Evolutionary conservation across 2,888 invertebrate genomes (phyloP).

Genomic region (Ceriagrion tenellum): DNA sequence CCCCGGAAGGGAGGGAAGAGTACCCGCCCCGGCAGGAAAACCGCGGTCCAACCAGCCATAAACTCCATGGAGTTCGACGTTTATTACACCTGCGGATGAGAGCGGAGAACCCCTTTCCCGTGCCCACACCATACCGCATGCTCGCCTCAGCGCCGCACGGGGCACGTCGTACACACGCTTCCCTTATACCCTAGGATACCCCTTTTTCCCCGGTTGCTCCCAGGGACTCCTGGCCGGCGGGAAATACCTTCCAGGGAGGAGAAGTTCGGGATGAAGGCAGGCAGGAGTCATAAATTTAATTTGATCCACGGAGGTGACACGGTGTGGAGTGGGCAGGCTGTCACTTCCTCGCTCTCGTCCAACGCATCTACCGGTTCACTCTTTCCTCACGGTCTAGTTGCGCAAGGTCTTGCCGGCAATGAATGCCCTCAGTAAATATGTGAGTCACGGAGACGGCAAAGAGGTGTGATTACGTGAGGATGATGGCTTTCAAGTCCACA

Average conservation of each 20-base stretch:
- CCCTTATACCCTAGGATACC: not conserved
- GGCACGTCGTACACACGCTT: not conserved
- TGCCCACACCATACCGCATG: not conserved
- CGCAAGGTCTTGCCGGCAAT: not conserved
- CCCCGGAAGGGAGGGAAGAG: not conserved
- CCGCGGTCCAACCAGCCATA: slow-evolving; percentile 22
- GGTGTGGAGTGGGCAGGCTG: not conserved
- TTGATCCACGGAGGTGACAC: not conserved
- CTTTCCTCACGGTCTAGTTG: not conserved
- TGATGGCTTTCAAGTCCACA: no score
- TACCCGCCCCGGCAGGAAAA: not conserved
- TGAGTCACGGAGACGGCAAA: no score
- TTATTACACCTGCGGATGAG: slow-evolving; percentile 47
- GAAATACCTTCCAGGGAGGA: not conserved
- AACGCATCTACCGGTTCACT: not conserved
- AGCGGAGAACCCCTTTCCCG: not conserved
- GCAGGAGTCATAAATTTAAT: slow-evolving; percentile 22
- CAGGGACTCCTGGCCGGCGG: not conserved
- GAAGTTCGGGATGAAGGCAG: not conserved
- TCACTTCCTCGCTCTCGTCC: not conserved
- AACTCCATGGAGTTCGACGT: slow-evolving; percentile 47
- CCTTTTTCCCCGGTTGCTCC: not conserved
- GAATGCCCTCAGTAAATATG: no score
- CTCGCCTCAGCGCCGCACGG: not conserved
- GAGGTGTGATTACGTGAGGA: no score